These are phyloP conservation scores for Idris sp. DNA, from an alignment of 1,140 invertebrate species.

Conservation along the genomic window DNA sequence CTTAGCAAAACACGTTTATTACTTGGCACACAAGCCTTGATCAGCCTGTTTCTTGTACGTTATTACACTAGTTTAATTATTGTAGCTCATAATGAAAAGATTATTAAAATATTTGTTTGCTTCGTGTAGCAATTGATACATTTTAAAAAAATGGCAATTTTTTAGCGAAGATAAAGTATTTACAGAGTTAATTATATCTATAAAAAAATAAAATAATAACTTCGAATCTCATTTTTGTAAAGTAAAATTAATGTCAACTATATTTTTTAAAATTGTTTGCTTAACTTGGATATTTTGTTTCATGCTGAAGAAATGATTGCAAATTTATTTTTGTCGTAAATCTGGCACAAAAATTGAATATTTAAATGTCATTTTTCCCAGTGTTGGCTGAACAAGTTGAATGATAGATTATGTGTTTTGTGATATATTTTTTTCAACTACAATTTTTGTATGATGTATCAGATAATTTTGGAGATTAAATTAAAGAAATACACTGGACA, in stretches of 20 bases:
- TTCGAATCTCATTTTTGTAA: too few relatives aligned
- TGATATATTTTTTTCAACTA: slow-evolving; percentile 10
- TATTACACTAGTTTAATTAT: slow-evolving; percentile 21
- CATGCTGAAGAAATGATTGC: slow-evolving; percentile 14
- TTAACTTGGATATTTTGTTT: slow-evolving; percentile 5
- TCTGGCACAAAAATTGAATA: slow-evolving; percentile 24
- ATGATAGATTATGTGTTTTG: slow-evolving; percentile 7
- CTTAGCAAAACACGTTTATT: slow-evolving; percentile 20
- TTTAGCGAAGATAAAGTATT: too few relatives aligned
- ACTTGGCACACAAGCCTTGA: slow-evolving; percentile 21
- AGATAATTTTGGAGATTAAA: too few relatives aligned
- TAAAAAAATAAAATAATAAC: too few relatives aligned
- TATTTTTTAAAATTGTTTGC: too few relatives aligned
- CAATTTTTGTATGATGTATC: too few relatives aligned
- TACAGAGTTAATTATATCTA: too few relatives aligned
- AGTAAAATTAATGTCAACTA: slow-evolving; percentile 3
- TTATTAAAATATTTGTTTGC: slow-evolving; percentile 19
- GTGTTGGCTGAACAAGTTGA: slow-evolving; percentile 20
- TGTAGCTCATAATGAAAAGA: slow-evolving; percentile 3
- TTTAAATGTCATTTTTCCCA: slow-evolving; percentile 9
- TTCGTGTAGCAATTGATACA: slow-evolving; percentile 2
- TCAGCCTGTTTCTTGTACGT: slow-evolving; percentile 8
- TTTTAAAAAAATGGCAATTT: slow-evolving; percentile 1
- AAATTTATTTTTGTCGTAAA: slow-evolving; percentile 33
- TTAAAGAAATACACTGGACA: too few relatives aligned